Conservation (phyloP, 2,113 vertebrate species). For the Sisor rabdophorus region DNA sequence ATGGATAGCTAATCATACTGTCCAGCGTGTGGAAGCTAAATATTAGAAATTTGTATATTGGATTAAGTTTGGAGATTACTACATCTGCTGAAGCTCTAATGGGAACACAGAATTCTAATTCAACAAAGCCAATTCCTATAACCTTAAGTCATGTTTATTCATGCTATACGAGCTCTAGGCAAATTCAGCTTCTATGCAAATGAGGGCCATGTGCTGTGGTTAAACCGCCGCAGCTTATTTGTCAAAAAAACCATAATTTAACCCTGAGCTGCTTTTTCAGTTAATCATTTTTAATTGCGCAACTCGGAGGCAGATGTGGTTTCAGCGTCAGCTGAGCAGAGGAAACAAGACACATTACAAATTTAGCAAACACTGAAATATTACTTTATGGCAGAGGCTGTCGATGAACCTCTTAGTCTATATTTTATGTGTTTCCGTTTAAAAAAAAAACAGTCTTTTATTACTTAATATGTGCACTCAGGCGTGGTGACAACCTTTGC, state of each 20-base stretch:
- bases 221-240: background rate
- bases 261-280: background rate
- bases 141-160: conserved; percentile 27
- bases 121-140: conserved; percentile 4
- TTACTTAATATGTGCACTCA: background rate
- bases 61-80: conserved; percentile 6
- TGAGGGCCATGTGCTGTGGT: background rate
- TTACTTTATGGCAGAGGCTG: background rate
- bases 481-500: background rate
- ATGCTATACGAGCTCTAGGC: conserved; percentile 17
- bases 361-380: conserved; percentile 9
- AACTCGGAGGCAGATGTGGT: conserved; percentile 13
- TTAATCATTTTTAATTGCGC: conserved; percentile 14
- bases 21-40: background rate
- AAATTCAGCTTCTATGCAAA: conserved; percentile 10
- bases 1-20: conserved; percentile 43
- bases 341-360: conserved; percentile 62
- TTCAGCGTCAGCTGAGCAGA: background rate
- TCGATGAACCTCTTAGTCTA: background rate
- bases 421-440: background rate
- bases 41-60: background rate
- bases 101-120: background rate
- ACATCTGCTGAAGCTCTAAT: conserved; percentile 1
- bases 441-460: background rate
- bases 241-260: conserved; percentile 28